Conservation (phyloP, 2,797 vertebrate species). For the Mus caroli region DNA sequence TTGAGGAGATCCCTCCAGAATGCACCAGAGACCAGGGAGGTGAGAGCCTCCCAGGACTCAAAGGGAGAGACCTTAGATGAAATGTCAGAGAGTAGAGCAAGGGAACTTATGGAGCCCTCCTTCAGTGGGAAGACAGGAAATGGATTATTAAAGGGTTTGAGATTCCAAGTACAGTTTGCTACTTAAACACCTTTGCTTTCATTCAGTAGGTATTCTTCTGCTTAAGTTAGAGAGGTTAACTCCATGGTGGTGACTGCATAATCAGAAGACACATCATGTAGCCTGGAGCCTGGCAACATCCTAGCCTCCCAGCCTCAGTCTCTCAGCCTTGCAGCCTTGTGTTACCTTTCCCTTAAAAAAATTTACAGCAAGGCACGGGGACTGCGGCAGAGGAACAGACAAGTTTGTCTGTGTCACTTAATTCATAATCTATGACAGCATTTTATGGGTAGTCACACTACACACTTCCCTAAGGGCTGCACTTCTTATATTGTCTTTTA, state of each 20-base stretch:
- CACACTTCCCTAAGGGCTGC: background rate
- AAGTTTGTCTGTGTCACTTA: background rate
- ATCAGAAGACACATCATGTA: background rate
- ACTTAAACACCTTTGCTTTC: background rate
- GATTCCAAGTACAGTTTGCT: background rate
- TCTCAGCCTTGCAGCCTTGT: background rate
- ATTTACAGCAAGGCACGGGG: background rate
- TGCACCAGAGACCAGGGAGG: too few relatives aligned
- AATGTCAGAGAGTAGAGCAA: too few relatives aligned
- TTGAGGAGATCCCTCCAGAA: too few relatives aligned
- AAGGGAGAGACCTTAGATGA: too few relatives aligned
- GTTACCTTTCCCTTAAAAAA: background rate
- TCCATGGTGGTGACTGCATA: background rate
- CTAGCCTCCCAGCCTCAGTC: background rate
- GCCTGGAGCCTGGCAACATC: background rate
- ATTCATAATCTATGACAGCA: background rate
- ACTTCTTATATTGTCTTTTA: conserved; percentile 17
- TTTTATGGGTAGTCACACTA: background rate
- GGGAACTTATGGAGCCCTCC: too few relatives aligned
- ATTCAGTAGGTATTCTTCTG: background rate
- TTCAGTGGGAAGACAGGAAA: background rate
- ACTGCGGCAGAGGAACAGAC: background rate
- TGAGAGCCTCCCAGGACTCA: too few relatives aligned
- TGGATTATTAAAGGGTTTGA: background rate
- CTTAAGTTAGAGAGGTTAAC: background rate